A percentile compares a stretch with the other conserved stretches of the same genome.
Evolutionary conservation across 1,140 invertebrate species (phyloP).

Genomic region (Laodelphax striatellus): DNA sequence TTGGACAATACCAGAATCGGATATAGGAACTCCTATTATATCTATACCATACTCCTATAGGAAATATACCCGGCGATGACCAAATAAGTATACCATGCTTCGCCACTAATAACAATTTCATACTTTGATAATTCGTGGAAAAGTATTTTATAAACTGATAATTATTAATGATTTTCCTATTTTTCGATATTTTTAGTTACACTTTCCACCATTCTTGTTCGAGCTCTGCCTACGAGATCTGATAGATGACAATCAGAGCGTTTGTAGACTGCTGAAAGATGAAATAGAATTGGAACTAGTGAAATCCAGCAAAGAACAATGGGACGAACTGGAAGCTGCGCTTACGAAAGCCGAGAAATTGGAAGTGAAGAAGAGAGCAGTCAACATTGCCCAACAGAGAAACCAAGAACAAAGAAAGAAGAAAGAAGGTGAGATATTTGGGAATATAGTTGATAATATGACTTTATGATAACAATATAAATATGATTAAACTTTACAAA

Average conservation of each 20-base stretch:
- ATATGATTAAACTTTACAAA: too few species aligned
- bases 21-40: too few species aligned
- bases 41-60: too few species aligned
- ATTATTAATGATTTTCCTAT: too few species aligned
- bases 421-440: not conserved
- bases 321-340: slow-evolving; percentile 1
- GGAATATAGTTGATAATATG: too few species aligned
- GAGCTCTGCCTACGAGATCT: slow-evolving; percentile 41
- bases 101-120: too few species aligned
- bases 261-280: not conserved
- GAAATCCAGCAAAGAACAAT: slow-evolving; percentile 1
- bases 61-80: too few species aligned
- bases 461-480: too few species aligned
- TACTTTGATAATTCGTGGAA: too few species aligned
- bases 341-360: slow-evolving; percentile 1
- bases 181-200: slow-evolving; percentile 31
- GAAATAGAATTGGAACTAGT: slow-evolving; percentile 8
- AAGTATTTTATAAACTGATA: too few species aligned
- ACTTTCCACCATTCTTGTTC: slow-evolving; percentile 50
- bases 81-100: too few species aligned
- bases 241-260: slow-evolving; percentile 4
- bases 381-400: not conserved
- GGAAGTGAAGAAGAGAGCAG: not conserved
- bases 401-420: not conserved
- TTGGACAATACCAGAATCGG: too few species aligned